Evolutionary conservation across 2,888 invertebrate genomes (phyloP).

Genomic region (Epicampocera succincta): DNA sequence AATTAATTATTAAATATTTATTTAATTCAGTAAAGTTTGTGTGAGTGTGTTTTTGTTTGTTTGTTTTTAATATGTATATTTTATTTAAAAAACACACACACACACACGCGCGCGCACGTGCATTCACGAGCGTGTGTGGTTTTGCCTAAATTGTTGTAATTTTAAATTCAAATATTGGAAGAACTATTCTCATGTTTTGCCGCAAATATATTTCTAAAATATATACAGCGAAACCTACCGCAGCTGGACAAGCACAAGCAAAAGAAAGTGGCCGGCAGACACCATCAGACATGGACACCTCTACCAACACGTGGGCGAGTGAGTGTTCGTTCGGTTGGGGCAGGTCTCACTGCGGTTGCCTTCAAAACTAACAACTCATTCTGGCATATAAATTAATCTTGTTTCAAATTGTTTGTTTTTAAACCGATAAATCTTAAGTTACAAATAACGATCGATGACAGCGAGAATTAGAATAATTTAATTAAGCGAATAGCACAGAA

Average conservation of each 20-base stretch:
- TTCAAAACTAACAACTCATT: slow-evolving; percentile 9
- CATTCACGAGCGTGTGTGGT: too few relatives aligned
- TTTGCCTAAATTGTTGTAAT: slow-evolving; percentile 24
- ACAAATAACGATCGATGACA: slow-evolving; percentile 56
- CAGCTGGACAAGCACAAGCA: too few relatives aligned
- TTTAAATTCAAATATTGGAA: background rate
- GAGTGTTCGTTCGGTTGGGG: too few relatives aligned
- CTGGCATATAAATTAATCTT: background rate
- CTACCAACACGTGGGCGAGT: too few relatives aligned
- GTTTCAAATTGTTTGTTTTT: slow-evolving; percentile 16
- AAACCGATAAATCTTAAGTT: slow-evolving; percentile 30
- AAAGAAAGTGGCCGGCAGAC: too few relatives aligned
- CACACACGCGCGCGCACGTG: too few relatives aligned
- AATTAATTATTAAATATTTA: slow-evolving; percentile 33
- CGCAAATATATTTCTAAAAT: background rate
- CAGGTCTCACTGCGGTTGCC: too few relatives aligned
- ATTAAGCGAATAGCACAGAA: too few relatives aligned
- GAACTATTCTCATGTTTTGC: background rate
- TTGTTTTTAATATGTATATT: too few relatives aligned
- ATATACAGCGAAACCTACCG: too few relatives aligned
- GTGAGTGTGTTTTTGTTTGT: slow-evolving; percentile 30
- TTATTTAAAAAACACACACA: background rate
- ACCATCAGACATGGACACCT: too few relatives aligned
- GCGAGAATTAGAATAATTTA: too few relatives aligned
- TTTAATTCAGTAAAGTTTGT: slow-evolving; percentile 41